Evolutionary conservation across 2,113 vertebrate species (phyloP), one percentile per base, ranked within the genome.

Genomic region (Suncus etruscus): DNA sequence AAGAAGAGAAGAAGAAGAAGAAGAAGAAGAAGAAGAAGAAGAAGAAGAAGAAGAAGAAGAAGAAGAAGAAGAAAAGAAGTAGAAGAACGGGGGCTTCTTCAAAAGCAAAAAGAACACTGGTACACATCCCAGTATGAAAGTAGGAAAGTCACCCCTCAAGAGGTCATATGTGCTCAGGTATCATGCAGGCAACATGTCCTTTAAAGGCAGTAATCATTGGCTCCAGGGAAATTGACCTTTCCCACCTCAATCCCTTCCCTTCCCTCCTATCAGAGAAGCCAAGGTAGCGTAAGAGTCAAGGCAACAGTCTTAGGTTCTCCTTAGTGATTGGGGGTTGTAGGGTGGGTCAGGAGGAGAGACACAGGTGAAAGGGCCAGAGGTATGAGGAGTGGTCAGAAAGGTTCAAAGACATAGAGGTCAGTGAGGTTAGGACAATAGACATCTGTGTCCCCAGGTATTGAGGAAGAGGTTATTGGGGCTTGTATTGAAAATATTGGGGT

Each of bases 401-500:
- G 50, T 0, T 1, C 81, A 70, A 39, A 61, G 50, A 14, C 0
- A 1, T 8, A 14, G 27, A 27, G 18, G 24, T 48, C 79, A 24
- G 16, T 20, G 48, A 89, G 54, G 72, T 18, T 25, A 32, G 9
- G 70, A 76, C 0, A 0, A 32, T 22, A 74, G 58, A 48, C 39
- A 39, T 39, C 39, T 4, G 1, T 0, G 0, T 63, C 32, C 24
- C 24, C 18, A 32, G 70, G 31, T 51, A 31, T 63, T 5, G 0
- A 27, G 32, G 81, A 81, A 83, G 51, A 48, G 69, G 31, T 11
- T 24, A 74, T 14, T 31, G 29, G 39, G 6, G 29, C 16, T 58
- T 65, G 22, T 65, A 24, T 39, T 39, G 39, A 39, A 39, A 39
- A 39, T 39, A 39, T 39, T 39, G 3, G 39, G 39, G 39, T 3